Evolutionary conservation across 2,113 vertebrate species (phyloP).

Genomic region (Gavia stellata): DNA sequence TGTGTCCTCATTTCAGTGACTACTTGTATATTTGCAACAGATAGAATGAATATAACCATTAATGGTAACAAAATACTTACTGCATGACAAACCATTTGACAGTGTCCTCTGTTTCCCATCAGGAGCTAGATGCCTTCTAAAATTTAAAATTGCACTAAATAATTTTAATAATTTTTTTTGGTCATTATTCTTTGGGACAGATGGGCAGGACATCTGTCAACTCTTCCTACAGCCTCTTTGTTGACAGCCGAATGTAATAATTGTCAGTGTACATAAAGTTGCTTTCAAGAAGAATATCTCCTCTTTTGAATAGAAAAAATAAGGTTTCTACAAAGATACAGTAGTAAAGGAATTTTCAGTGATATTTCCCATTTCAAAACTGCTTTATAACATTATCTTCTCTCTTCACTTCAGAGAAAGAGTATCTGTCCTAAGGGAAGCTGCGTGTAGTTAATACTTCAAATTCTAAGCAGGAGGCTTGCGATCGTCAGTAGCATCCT

Average conservation of each 20-base stretch:
- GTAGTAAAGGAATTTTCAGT: not conserved
- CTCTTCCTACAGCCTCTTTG: not conserved
- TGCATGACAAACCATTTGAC: not conserved
- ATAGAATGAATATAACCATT: not conserved
- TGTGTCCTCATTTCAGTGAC: not conserved
- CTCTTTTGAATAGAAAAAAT: not conserved
- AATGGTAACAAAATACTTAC: not conserved
- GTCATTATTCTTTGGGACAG: not conserved
- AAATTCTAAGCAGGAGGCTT: not conserved
- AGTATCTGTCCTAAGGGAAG: not conserved
- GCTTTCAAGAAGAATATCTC: not conserved
- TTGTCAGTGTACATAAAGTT: not conserved
- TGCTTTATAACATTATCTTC: not conserved
- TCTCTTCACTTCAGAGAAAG: not conserved
- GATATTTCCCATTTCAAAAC: not conserved
- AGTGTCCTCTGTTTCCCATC: not conserved
- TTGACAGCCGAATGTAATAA: not conserved
- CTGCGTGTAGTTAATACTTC: not conserved
- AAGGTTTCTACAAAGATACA: not conserved
- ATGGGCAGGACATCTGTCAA: constrained; percentile 27
- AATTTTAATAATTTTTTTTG: not conserved
- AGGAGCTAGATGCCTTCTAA: not conserved
- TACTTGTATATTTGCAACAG: not conserved
- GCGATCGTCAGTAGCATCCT: not conserved
- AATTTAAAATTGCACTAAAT: not conserved